Base-by-base conservation (phyloP, 2,888 invertebrate genomes). In the Lamellibrachia columna region DNA sequence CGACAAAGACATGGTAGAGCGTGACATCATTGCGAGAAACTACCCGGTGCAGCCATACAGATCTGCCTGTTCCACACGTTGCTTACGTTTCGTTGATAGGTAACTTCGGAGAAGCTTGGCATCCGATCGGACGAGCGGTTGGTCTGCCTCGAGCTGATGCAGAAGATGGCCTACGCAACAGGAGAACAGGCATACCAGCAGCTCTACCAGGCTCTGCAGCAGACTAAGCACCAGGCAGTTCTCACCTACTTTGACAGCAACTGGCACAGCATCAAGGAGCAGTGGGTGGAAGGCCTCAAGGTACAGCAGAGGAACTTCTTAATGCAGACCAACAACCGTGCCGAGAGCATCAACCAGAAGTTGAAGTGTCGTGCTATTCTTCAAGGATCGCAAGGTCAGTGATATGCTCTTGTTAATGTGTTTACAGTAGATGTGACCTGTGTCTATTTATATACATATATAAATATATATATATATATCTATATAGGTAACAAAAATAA, bases 1-100 rank as follows among this genome's bases (percentile, higher is more conserved):
- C 11, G 93, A 94, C 91, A 94, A 94, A 58, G 94, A 94, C 75
- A 94, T 94, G 94, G 55, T 52, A 2, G 93, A 93, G 40, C 8
- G 93, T 9, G 93, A 75, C 8, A 90, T 92, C 9, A 22, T 93
- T 1, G 53, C 22, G 93, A 93, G 90, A 91, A 93, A 90, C 52
- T 94, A 52, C 93, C 93, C 15, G 28, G 93, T 2, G 94, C 93
- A 60, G 40, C 53, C 1, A 90, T 94, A 15, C 94, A 92, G 28
- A 94, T 94, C 40, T 94, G 93, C 91, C 91, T 94, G 7, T 94
- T 94, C 90, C 94, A 94, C 92, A 93, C 93, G 6, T 53, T 94
- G 91, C 40, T 92, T 15, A 94, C 90, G 22, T 93, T 94, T 52
- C 90, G 92, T 7, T 22, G 94, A 55, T 93, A 94, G 90, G 92